Evolutionary conservation across 2,888 invertebrate genomes (phyloP), one percentile per base, ranked within the genome.

Genomic region (Thera obeliscata): DNA sequence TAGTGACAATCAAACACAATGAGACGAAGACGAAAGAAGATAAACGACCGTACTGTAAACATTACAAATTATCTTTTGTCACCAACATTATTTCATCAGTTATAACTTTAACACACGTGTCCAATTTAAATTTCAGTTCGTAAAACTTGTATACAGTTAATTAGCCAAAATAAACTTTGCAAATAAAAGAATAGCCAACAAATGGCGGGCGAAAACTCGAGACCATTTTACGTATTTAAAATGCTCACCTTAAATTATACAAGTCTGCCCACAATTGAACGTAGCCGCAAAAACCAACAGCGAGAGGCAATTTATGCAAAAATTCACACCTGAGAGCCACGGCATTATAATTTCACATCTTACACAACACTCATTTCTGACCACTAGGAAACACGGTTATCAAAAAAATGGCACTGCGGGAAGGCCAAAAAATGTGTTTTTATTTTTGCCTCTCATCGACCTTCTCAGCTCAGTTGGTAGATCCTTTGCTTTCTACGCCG

Each of bases 251-350:
- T 52, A 66, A 69, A 66, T 61, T 57, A 72, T 72, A 69, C 55
- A 49, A 64, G 58, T 59, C 70, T 64, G 67, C 69, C 66, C 69
- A 41, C 65, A 75, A 75, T 75, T 69, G 69, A 70, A 67, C 71
- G 55, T 64, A 56, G 66, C 73, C 71, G 66, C 66, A 68, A 67
- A 71, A 71, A 72, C 67, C 48, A 61, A 49, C 56, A 73, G 46
- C 62, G 61, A 75, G 68, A 63, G 67, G 57, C 69, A 76, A 79
- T 79, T 78, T 79, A 83, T 85, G 85, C 79, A 85, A 82, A 83
- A 82, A 82, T 85, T 88, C 82, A 80, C 86, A 86, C 87, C 85
- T 85, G 81, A 81, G 81, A 82, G 78, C 74, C 72, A 73, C 60
- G 50, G 69, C 72, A 76, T 78, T 81, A 80, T 83, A 82, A 84